These are phyloP conservation scores for Lordiphosa mommai DNA, from an alignment of 1,140 invertebrate species.

Conservation along the genomic window DNA sequence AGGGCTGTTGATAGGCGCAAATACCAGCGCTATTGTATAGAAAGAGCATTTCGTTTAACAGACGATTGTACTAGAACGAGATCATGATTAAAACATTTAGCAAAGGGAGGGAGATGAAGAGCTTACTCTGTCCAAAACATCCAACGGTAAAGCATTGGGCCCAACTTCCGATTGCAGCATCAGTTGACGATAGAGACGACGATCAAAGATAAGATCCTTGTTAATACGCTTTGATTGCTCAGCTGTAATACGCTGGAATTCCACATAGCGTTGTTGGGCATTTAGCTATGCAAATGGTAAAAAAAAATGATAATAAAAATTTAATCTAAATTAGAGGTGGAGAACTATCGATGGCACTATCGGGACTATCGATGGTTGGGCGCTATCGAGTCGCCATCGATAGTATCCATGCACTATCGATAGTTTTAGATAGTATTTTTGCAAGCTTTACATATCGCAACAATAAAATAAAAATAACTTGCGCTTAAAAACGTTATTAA, in stretches of 20 bases:
- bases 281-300: constrained; percentile 50
- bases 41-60: constrained; percentile 92
- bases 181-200: constrained; percentile 86
- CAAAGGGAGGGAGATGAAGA: neutral
- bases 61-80: constrained; percentile 87
- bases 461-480: too few relatives aligned
- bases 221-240: constrained; percentile 85
- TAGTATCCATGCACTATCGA: too few relatives aligned
- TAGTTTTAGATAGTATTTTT: too few relatives aligned
- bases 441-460: neutral
- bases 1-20: constrained; percentile 90
- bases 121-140: constrained; percentile 90
- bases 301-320: neutral
- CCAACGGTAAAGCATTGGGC: constrained; percentile 89
- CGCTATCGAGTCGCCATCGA: too few relatives aligned
- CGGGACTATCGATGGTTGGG: too few relatives aligned
- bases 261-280: constrained; percentile 87
- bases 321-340: too few relatives aligned
- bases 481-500: too few relatives aligned
- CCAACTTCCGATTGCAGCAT: constrained; percentile 90
- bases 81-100: neutral
- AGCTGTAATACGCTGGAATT: constrained; percentile 89
- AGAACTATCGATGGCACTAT: too few relatives aligned
- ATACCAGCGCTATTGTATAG: constrained; percentile 93
- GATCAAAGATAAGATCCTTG: constrained; percentile 85